Base-by-base conservation (phyloP, 1,140 invertebrate species). In the Manduca sexta region DNA sequence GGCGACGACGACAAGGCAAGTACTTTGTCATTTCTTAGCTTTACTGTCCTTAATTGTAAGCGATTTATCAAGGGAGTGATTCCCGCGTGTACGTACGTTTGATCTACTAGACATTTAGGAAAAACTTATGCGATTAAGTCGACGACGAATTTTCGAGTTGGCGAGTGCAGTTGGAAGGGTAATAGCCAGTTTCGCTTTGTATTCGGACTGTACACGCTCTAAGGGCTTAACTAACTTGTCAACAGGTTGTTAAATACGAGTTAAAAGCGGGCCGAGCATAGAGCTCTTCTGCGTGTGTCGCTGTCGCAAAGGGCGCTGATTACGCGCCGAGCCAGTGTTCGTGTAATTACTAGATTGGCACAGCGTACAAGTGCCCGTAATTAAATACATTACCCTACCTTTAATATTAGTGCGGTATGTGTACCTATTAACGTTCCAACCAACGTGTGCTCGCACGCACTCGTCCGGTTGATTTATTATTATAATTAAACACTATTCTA, bases 1-100 rank as follows among this genome's bases (percentile, higher is more conserved):
- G 92, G 92, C 87, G 92, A 93, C 87, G 92, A 94, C 83, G 93
- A 93, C 89, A 94, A 93, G 93, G 93, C 92, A 88, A 88, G 91
- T 81, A 46, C 48, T 60, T 56, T 61, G 50, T 81, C 77, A 61
- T 56, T 75, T 69, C 64, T 72, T 73, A 52, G 64, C 66, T 67
- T 74, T 78, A 81, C 72, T 50, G 55, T 52, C 46, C 51, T 52
- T 55, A 57, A 63, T 66, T 58, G 47, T 55, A 47, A 44, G 54
- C 44, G 21, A 26, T 26, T 26, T 26, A 5, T 52, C 54, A 42
- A 52, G 64, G 49, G 52, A 71, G 75, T 80, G 75, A 77, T 71
- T 83, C 72, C 73, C 62, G 53, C 62, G 64, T 41, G 38, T 12
- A 34, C 3, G 12, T 13, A 13, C 12, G 15, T 37, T 6, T 6